Evolutionary conservation across 2,888 invertebrate genomes (phyloP).

Genomic region (Frankliniella intonsa): DNA sequence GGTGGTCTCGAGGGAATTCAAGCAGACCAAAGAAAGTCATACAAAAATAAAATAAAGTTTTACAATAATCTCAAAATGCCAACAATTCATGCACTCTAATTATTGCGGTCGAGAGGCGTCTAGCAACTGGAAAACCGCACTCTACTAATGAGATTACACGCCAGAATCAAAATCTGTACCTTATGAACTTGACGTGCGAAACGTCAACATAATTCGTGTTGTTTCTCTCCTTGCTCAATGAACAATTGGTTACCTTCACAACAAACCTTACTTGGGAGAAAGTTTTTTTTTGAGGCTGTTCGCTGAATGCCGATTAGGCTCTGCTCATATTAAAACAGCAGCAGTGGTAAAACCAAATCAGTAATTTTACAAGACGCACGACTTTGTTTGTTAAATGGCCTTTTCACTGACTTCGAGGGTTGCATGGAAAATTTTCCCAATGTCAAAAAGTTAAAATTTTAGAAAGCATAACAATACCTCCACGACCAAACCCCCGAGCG

Average conservation of each 20-base stretch:
- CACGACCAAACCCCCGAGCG: conserved; percentile 21
- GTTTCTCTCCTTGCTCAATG: background rate
- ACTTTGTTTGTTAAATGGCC: too few species aligned
- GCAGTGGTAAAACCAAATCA: background rate
- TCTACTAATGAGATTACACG: background rate
- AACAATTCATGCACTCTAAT: conserved; percentile 8
- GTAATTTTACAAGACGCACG: background rate
- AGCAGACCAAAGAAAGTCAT: background rate
- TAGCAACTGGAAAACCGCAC: background rate
- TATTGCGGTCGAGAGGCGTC: background rate
- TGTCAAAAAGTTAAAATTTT: background rate
- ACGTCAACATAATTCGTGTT: conserved; percentile 3
- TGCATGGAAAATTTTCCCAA: background rate
- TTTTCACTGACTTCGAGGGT: too few species aligned
- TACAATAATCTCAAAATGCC: background rate
- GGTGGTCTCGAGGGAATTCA: too few species aligned
- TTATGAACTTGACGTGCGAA: background rate
- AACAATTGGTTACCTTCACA: conserved; percentile 7
- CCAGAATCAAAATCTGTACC: background rate
- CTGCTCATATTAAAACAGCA: conserved; percentile 1
- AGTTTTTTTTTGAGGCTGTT: conserved; percentile 1
- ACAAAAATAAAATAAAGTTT: background rate
- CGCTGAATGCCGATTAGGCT: background rate
- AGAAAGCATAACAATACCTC: conserved; percentile 15
- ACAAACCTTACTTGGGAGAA: conserved; percentile 17